Evolutionary conservation across 2,888 invertebrate species (phyloP), one percentile per base, ranked within the genome.

Genomic region (Watsonalla cultraria): DNA sequence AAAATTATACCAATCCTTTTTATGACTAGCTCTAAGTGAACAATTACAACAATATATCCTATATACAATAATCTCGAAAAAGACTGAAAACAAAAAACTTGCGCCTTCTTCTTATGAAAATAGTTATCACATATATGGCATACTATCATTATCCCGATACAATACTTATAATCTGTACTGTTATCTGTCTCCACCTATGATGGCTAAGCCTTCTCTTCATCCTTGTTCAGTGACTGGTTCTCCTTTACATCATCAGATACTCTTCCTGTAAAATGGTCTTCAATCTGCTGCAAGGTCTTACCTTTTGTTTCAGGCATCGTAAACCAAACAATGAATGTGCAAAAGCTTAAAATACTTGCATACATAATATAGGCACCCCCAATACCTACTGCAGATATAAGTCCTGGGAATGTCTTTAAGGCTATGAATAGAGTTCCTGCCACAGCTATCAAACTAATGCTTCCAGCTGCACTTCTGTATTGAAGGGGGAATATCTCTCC

Each of bases 401-500:
- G 76, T 0, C 76, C 71, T 0, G 93, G 93, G 62, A 92, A 92
- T 0, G 92, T 91, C 78, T 94, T 94, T 2, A 94, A 89, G 6
- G 92, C 91, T 0, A 91, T 34, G 64, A 94, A 94, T 55, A 92
- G 91, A 42, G 92, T 86, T 0, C 87, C 66, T 50, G 93, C 92
- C 2, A 91, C 86, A 9, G 92, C 86, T 35, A 91, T 86, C 7
- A 93, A 80, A 7, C 92, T 91, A 5, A 94, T 78, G 0, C 93
- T 93, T 0, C 93, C 92, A 0, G 94, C 94, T 0, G 93, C 74
- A 37, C 93, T 93, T 47, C 93, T 86, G 46, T 91, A 91, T 45
- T 90, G 86, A 33, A 92, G 78, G 2, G 94, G 91, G 64, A 94
- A 94, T 0, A 95, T 85, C 72, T 95, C 95, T 0, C 94, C 94